Evolutionary conservation across 2,797 vertebrate genomes (phyloP), one percentile per base, ranked within the genome.

Genomic region (Phrynocephalus forsythii): DNA sequence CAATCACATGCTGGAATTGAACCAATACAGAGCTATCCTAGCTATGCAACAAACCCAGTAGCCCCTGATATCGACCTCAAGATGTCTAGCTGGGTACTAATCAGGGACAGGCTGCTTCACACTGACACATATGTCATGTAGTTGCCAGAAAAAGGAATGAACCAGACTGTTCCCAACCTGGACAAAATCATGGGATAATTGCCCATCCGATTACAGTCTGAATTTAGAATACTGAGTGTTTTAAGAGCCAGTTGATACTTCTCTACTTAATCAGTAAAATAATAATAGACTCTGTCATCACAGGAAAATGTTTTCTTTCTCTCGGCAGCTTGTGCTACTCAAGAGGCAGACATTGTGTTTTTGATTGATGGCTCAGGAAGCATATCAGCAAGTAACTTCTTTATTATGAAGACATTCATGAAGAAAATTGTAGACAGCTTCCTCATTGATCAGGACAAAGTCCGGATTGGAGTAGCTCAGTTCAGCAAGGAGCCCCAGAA

Each of bases 321-420:
- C 7, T 24, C n/a, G 38, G 6, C 91, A 98, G 98, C 76, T 78
- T 98, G 98, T 95, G 88, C 91, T 8, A 96, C 95, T 16, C 89
- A 91, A 83, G 24, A 95, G 87, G 96, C 96, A 4, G 98, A 98
- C 89, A 91, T 98, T 89, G 96, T 98, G 75, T 97, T 98, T 95
- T 93, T 98, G 38, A 82, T 97, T 0, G 97, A 98, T 44, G 95
- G 97, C 76, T 98, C 98, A 0, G 88, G 88, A 85, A 98, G 97
- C 90, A 97, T 98, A 77, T 0, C 0, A 0, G 0, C 2, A 0
- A 0, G 0, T 0, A 93, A 97, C 81, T 98, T 98, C 91, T 24
- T 2, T 28, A 87, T 80, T 75, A 97, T 97, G 95, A 98, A 98
- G 92, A 88, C 50, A 0, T 98, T 98, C 86, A 95, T 97, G 80